phyloP scores from a whole-genome alignment of 1,140 invertebrate genomes.

The Linepithema humile region DNA sequence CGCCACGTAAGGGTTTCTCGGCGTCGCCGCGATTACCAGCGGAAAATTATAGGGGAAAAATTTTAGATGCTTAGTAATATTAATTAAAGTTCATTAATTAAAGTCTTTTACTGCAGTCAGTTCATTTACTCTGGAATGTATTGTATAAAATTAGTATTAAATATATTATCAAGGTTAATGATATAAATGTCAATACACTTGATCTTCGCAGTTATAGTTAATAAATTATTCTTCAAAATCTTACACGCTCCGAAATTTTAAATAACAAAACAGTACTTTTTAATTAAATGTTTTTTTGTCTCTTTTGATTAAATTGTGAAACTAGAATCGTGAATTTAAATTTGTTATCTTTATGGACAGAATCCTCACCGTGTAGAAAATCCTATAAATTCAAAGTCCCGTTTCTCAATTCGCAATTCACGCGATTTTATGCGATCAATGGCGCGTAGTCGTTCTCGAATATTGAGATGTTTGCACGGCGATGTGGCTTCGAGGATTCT shows the following conservation, averaged over 20 bases:
- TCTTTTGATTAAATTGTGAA: neutral
- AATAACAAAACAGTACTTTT: neutral
- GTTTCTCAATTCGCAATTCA: neutral
- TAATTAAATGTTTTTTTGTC: neutral
- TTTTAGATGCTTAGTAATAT: neutral
- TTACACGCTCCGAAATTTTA: neutral
- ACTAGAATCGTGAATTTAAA: neutral
- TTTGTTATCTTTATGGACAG: neutral
- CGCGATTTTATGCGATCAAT: neutral
- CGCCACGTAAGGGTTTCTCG: neutral
- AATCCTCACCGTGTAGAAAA: neutral
- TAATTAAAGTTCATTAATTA: neutral
- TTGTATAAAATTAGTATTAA: neutral
- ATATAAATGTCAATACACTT: neutral
- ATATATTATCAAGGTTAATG: too few relatives aligned
- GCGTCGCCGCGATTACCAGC: neutral
- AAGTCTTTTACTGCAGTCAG: neutral
- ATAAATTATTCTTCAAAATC: neutral
- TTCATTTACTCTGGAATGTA: neutral
- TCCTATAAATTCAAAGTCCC: neutral
- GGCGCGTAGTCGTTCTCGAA: neutral
- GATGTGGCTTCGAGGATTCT: neutral
- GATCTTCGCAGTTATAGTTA: neutral
- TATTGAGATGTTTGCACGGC: neutral
- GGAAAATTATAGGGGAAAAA: neutral